Percentiles rank a stretch among this genome's conserved stretches.
phyloP scores from a whole-genome alignment of 2,113 vertebrate genomes.

The Podocnemis expansa region DNA sequence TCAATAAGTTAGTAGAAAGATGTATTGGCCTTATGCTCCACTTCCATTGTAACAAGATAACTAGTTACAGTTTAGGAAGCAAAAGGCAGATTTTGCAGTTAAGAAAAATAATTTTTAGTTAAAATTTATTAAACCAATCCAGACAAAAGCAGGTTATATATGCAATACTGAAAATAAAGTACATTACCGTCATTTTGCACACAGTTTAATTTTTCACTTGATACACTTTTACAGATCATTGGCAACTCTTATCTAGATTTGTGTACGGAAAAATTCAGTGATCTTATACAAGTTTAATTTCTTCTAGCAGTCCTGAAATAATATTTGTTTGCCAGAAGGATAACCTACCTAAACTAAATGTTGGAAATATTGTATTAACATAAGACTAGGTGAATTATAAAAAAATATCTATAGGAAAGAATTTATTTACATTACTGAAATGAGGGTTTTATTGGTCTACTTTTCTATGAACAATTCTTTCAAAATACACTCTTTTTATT shows the following conservation, averaged over 20 bases:
- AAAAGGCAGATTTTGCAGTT: not conserved
- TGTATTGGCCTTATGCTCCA: not conserved
- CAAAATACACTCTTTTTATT: not conserved
- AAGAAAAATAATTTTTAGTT: not conserved
- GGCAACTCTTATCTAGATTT: not conserved
- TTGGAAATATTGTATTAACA: not conserved
- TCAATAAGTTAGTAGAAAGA: not conserved
- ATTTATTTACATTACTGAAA: not conserved
- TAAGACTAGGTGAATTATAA: not conserved
- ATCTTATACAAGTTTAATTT: not conserved
- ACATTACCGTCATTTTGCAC: not conserved
- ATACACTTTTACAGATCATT: not conserved
- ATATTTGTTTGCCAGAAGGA: not conserved
- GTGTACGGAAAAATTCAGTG: not conserved
- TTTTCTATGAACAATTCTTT: not conserved
- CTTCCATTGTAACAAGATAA: not conserved
- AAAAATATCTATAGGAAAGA: not conserved
- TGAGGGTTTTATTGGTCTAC: not conserved
- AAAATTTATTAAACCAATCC: not conserved
- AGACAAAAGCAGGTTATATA: not conserved
- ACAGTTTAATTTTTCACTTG: not conserved
- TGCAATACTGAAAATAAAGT: not conserved
- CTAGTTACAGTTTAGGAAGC: not conserved
- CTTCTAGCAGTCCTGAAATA: not conserved
- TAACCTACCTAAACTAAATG: not conserved